phyloP scores from a whole-genome alignment of 1,140 invertebrate genomes.

The Proales similis region DNA sequence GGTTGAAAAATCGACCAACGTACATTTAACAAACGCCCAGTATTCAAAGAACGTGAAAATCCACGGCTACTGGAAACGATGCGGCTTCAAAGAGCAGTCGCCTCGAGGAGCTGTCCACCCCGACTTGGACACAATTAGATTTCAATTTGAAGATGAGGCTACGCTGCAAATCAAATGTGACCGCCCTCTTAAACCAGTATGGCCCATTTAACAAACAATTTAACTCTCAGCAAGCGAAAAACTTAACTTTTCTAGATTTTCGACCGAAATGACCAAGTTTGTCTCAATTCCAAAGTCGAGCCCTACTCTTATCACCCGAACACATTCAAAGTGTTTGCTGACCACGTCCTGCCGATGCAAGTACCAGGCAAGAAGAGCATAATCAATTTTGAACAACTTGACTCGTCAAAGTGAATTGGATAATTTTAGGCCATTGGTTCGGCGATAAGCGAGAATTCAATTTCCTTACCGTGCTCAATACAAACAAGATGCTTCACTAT shows the following conservation, averaged over 20 bases:
- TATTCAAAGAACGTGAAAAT: constrained; percentile 14
- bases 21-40: constrained; percentile 8
- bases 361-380: background rate
- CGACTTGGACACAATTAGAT: constrained; percentile 1
- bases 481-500: constrained; percentile 2
- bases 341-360: constrained; percentile 35
- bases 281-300: constrained; percentile 1
- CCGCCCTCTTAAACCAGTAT: constrained; percentile 6
- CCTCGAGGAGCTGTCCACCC: constrained; percentile 2
- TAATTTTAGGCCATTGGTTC: constrained; percentile 18
- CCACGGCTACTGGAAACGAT: constrained; percentile 17
- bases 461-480: constrained; percentile 9
- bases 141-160: constrained; percentile 32
- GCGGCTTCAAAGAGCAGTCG: constrained; percentile 15
- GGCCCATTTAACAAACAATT: background rate
- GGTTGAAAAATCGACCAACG: background rate
- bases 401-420: background rate
- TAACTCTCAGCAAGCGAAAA: background rate
- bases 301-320: background rate
- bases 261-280: background rate
- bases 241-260: background rate
- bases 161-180: constrained; percentile 21
- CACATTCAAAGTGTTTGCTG: constrained; percentile 23
- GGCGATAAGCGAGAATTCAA: constrained; percentile 32
- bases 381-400: background rate